These are phyloP conservation scores for Argyrosomus japonicus DNA, from an alignment of 2,113 vertebrate genomes.

Conservation along the genomic window DNA sequence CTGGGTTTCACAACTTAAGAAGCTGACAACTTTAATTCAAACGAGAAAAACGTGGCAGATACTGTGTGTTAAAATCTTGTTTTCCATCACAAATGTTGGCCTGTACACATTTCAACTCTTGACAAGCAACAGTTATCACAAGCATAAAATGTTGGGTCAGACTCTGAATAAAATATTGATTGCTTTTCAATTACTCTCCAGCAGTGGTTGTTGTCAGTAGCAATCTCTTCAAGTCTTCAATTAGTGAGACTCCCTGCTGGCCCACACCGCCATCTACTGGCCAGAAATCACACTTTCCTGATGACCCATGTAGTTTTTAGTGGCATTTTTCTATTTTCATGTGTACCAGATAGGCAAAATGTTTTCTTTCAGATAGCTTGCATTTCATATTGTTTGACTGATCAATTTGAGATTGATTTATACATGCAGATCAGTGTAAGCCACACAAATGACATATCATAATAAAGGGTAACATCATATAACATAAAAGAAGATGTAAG, in stretches of 20 bases:
- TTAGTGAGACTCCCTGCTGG: neutral
- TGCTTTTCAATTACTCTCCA: constrained; percentile 23
- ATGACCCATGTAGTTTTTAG: neutral
- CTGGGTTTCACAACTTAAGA: constrained; percentile 44
- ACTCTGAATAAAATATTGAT: constrained; percentile 7
- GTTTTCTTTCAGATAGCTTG: constrained; percentile 21
- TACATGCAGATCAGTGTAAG: constrained; percentile 66
- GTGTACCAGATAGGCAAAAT: neutral
- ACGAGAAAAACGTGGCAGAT: constrained; percentile 30
- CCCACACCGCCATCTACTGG: constrained; percentile 61
- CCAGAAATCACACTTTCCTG: neutral
- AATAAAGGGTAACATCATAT: constrained; percentile 26
- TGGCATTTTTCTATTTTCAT: constrained; percentile 5
- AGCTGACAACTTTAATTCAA: constrained; percentile 58
- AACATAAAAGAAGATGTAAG: constrained; percentile 34
- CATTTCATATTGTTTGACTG: constrained; percentile 21
- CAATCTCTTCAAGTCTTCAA: neutral
- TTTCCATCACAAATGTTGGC: constrained; percentile 28
- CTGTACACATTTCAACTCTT: constrained; percentile 19
- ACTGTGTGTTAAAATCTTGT: constrained; percentile 3
- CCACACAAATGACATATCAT: constrained; percentile 38
- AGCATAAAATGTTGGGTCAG: constrained; percentile 20
- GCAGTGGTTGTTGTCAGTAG: neutral
- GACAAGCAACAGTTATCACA: constrained; percentile 23
- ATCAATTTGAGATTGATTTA: constrained; percentile 33